Evolutionary conservation across 1,140 invertebrate species (phyloP).

Genomic region (Drosophila nigromelanica): DNA sequence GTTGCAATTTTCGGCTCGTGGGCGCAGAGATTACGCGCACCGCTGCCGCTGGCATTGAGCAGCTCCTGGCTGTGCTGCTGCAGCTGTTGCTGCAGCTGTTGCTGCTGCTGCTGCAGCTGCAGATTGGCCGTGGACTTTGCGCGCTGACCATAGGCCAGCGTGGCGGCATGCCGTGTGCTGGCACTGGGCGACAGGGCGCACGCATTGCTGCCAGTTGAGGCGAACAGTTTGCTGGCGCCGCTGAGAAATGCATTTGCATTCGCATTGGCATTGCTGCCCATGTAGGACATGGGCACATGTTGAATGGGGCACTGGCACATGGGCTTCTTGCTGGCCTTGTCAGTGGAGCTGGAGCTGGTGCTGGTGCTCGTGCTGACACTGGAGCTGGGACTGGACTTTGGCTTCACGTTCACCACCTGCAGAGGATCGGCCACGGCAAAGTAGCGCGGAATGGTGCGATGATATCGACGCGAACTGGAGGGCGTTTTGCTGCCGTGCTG

Average conservation of each 20-base stretch:
- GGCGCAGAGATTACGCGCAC: constrained; percentile 42
- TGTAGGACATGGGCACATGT: constrained; percentile 84
- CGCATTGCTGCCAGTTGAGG: constrained; percentile 44
- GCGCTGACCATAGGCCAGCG: constrained; percentile 56
- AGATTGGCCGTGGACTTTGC: constrained; percentile 70
- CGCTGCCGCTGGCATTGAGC: constrained; percentile 28
- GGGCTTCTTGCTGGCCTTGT: constrained; percentile 71
- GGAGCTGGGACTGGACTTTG: constrained; percentile 45
- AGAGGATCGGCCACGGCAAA: constrained; percentile 78
- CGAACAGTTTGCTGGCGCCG: constrained; percentile 65
- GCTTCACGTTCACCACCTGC: constrained; percentile 56
- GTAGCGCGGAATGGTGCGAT: constrained; percentile 83
- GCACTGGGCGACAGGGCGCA: constrained; percentile 53
- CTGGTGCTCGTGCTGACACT: constrained; percentile 30
- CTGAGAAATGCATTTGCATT: constrained; percentile 68
- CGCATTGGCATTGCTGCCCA: constrained; percentile 78
- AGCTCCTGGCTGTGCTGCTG: constrained; percentile 48
- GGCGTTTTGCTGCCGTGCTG: constrained; percentile 69
- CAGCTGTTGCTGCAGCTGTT: constrained; percentile 35
- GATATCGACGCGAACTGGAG: constrained; percentile 78
- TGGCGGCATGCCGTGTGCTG: constrained; percentile 45
- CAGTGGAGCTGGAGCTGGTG: constrained; percentile 27
- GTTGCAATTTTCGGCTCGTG: constrained; percentile 79
- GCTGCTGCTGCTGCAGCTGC: constrained; percentile 46
- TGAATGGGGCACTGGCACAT: constrained; percentile 83